Base-by-base conservation (phyloP, 2,888 invertebrate genomes). In the Tortrix viridana region DNA sequence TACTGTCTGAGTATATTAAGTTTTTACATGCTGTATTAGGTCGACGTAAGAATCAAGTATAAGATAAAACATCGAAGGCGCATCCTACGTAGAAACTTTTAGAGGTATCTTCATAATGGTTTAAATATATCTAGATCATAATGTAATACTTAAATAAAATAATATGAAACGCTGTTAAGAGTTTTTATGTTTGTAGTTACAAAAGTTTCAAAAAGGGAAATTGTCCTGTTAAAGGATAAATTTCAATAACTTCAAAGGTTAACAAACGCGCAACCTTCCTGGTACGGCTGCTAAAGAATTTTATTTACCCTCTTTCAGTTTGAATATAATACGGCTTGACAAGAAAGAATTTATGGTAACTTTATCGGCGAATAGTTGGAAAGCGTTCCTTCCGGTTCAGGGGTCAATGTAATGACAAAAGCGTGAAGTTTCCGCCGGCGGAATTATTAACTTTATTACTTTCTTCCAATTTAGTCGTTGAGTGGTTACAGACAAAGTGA, bases 341-440 rank as follows among this genome's bases (percentile, higher is more conserved):
- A 43, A 16, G 37, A 23, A 38, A 53, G 19, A 58, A 58, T 58
- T 53, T 58, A 53, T 58, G 58, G 53, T 58, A 58, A 57, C 43
- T 58, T 58, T 53, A 63, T 53, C 32, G 48, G 58, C 57, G 43
- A 53, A 47, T 63, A 49, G 60, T 60, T 65, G 60, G 54, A 60
- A 60, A 65, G 55, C 55, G 50, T 37, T 60, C 32, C 50, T 59
- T 26, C 60, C 49, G 60, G 59, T 60, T 65, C 53, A 53, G 63
- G 22, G 57, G 52, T 53, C 58, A 44, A 55, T 47, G 41, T 68
- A 68, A 70, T 71, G 72, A 74, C 70, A 77, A 72, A 74, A 74
- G 74, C 77, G 75, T 82, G 74, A 82, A 82, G 81, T 81, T 71
- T 71, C 67, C 73, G 62, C 67, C 67, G 62, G 63, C 66, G 69